phyloP scores from a whole-genome alignment of 2,888 invertebrate genomes.

The Ormyrus labotus region DNA sequence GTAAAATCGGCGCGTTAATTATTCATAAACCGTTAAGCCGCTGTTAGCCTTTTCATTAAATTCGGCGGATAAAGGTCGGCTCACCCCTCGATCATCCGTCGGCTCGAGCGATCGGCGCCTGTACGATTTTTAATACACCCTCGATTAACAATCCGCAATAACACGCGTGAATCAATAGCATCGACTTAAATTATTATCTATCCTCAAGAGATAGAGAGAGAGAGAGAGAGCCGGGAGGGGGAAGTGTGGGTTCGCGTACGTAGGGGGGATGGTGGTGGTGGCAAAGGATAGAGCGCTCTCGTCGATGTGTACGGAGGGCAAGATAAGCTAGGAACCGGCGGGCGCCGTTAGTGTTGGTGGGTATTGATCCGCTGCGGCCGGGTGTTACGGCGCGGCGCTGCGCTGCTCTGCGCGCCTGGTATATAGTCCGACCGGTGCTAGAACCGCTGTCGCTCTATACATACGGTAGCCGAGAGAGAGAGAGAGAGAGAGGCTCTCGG shows the following conservation, averaged over 20 bases:
- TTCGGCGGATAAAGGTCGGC: too few relatives aligned
- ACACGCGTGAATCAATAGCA: conserved; percentile 49
- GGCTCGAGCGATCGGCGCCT: background rate
- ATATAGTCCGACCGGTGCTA: too few relatives aligned
- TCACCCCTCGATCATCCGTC: background rate
- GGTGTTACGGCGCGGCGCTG: conserved; percentile 49
- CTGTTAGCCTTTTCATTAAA: too few relatives aligned
- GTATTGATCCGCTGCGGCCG: conserved; percentile 59
- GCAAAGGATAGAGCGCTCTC: conserved; percentile 14
- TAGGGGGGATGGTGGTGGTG: background rate
- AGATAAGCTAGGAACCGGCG: conserved; percentile 46
- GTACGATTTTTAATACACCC: conserved; percentile 44
- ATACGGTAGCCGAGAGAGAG: too few relatives aligned
- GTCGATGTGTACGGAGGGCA: conserved; percentile 17
- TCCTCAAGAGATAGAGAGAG: conserved; percentile 18
- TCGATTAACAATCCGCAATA: conserved; percentile 46
- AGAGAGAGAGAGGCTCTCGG: background rate
- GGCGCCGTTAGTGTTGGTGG: conserved; percentile 44
- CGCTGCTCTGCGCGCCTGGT: background rate
- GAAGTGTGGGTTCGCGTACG: background rate
- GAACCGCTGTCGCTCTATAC: too few relatives aligned
- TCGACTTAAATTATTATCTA: conserved; percentile 50
- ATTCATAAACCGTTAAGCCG: too few relatives aligned
- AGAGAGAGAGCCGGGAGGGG: background rate
- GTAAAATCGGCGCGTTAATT: too few relatives aligned